Evolutionary conservation across 2,888 invertebrate species (phyloP).

Genomic region (Alviniconcha strummeri): DNA sequence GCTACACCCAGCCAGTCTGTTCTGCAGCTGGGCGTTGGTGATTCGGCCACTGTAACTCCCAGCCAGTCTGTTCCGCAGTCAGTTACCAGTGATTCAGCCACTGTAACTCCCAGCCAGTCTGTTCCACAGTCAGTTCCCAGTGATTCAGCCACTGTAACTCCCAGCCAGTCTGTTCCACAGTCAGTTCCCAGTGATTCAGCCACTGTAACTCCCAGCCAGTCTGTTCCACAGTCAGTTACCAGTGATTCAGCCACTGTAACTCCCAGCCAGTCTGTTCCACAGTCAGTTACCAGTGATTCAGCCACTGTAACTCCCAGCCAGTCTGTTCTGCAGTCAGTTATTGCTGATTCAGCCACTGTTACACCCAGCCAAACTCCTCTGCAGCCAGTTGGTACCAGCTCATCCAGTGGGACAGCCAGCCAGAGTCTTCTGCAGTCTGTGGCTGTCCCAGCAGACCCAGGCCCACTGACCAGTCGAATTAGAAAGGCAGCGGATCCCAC

Average conservation of each 20-base stretch:
- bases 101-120: conserved; percentile 12
- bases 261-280: conserved; percentile 8
- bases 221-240: too few species aligned
- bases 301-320: conserved; percentile 7
- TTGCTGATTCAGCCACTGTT: not conserved
- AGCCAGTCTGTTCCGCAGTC: too few species aligned
- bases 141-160: not conserved
- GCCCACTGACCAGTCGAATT: too few species aligned
- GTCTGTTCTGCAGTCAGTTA: not conserved
- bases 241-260: not conserved
- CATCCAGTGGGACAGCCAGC: too few species aligned
- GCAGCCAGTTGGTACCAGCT: too few species aligned
- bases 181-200: not conserved
- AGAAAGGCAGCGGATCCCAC: too few species aligned
- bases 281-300: not conserved
- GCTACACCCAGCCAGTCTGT: conserved; percentile 15
- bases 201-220: too few species aligned
- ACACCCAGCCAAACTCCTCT: not conserved
- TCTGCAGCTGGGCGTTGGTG: not conserved
- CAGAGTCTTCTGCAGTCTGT: too few species aligned
- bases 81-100: too few species aligned
- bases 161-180: conserved; percentile 8
- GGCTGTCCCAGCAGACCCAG: too few species aligned
- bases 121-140: not conserved
- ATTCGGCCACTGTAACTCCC: too few species aligned